phyloP scores from a whole-genome alignment of 1,140 invertebrate genomes.

The Heliothis virescens region DNA sequence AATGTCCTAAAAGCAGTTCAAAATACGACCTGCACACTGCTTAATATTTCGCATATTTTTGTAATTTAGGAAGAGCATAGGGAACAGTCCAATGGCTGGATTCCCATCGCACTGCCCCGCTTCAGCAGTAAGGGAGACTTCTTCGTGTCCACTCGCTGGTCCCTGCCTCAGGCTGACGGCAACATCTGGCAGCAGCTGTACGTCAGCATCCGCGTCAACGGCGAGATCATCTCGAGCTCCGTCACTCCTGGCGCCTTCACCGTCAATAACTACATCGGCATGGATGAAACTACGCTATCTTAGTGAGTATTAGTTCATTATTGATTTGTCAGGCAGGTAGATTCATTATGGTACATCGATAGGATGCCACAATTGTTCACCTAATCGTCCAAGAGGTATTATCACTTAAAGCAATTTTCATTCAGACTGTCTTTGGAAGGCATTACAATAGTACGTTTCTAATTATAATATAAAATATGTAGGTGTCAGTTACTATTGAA shows the following conservation, averaged over 20 bases:
- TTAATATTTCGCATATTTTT: slow-evolving; percentile 12
- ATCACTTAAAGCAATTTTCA: no score
- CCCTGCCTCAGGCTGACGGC: slow-evolving; percentile 66
- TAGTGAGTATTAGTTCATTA: slow-evolving; percentile 66
- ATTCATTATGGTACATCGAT: no score
- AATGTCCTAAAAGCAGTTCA: no score
- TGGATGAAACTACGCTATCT: slow-evolving; percentile 71
- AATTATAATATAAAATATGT: no score
- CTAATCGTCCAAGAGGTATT: no score
- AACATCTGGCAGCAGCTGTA: slow-evolving; percentile 82
- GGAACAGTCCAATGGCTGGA: slow-evolving; percentile 79
- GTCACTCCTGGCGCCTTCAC: slow-evolving; percentile 82
- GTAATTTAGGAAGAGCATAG: slow-evolving; percentile 72
- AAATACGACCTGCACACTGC: no score
- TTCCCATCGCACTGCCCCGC: slow-evolving; percentile 74
- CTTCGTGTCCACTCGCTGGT: slow-evolving; percentile 76
- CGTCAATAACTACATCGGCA: slow-evolving; percentile 80
- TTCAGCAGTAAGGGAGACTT: slow-evolving; percentile 75
- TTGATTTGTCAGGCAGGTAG: background rate
- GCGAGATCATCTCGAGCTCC: slow-evolving; percentile 63
- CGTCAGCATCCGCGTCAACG: slow-evolving; percentile 74
- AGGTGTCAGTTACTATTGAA: no score
- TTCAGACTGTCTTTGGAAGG: no score
- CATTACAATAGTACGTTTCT: no score
- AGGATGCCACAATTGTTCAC: no score